Evolutionary conservation across 2,797 vertebrate genomes (phyloP).

Genomic region (Notolabrus celidotus): DNA sequence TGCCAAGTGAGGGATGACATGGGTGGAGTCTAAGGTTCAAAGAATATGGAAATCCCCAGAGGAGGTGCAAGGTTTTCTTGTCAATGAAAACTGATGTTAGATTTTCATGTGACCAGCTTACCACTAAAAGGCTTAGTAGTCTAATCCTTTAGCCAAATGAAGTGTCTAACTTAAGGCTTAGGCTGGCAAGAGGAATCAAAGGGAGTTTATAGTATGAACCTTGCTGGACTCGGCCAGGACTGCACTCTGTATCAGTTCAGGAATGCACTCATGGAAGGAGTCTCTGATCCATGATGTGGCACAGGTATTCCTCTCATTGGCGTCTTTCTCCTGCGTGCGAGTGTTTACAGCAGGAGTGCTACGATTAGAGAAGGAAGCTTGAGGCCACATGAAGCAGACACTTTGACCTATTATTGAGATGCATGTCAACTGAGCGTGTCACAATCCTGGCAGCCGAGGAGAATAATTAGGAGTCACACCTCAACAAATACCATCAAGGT

Average conservation of each 20-base stretch:
- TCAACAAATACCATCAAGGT: not conserved
- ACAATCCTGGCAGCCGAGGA: conserved; percentile 4
- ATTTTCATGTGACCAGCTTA: conserved; percentile 82
- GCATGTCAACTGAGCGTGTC: not conserved
- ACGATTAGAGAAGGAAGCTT: not conserved
- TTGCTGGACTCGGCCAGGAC: conserved; percentile 8
- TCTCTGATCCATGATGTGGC: too few species aligned
- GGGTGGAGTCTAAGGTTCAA: conserved; percentile 60
- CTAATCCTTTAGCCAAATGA: conserved; percentile 81
- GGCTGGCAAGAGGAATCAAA: conserved; percentile 63
- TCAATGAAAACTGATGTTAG: conserved; percentile 72
- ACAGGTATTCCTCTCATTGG: conserved; percentile 17
- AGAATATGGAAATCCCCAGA: conserved; percentile 60
- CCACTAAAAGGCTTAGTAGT: conserved; percentile 78
- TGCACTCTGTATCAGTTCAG: conserved; percentile 10
- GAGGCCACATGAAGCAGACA: not conserved
- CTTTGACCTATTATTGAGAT: not conserved
- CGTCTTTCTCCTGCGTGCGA: not conserved
- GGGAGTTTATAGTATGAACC: conserved; percentile 29
- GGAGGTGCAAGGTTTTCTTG: conserved; percentile 63
- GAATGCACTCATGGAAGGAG: conserved; percentile 19
- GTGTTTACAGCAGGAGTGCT: conserved; percentile 4
- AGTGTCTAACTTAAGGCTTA: conserved; percentile 72
- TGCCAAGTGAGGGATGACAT: conserved; percentile 63
- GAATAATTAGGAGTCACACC: conserved; percentile 8